A percentile compares a stretch with the other conserved stretches of the same genome.
phyloP scores from a whole-genome alignment of 2,888 invertebrate species.

The Apoderus coryli region DNA sequence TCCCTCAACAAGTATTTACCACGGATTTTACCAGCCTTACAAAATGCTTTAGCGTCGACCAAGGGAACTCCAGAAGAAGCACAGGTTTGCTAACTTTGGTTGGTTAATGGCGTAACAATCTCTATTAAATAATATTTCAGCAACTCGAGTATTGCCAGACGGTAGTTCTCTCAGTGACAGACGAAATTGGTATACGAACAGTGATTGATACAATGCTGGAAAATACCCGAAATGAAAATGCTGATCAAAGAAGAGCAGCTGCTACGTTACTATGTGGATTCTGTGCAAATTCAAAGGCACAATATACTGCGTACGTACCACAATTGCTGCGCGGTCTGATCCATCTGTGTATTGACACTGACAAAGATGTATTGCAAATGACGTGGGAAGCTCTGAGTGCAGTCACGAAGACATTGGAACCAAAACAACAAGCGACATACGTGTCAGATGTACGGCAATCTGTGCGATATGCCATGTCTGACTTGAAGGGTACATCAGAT shows the following conservation, averaged over 20 bases:
- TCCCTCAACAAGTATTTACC: slow-evolving; percentile 79
- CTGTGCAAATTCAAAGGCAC: slow-evolving; percentile 78
- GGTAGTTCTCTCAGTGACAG: slow-evolving; percentile 81
- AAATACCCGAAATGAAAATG: slow-evolving; percentile 49
- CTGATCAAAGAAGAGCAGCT: slow-evolving; percentile 61
- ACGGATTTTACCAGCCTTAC: slow-evolving; percentile 83
- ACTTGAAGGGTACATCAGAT: slow-evolving; percentile 55
- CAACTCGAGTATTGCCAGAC: slow-evolving; percentile 87
- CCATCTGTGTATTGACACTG: slow-evolving; percentile 66
- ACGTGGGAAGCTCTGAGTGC: slow-evolving; percentile 87
- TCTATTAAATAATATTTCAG: no score
- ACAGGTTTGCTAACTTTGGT: no score
- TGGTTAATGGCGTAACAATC: no score
- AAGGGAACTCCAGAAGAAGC: slow-evolving; percentile 37
- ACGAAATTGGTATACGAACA: slow-evolving; percentile 74
- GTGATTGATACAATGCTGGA: slow-evolving; percentile 78
- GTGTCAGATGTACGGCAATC: slow-evolving; percentile 86
- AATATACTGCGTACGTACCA: slow-evolving; percentile 76
- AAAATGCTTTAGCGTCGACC: slow-evolving; percentile 57
- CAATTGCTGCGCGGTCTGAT: slow-evolving; percentile 79
- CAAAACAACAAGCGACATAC: slow-evolving; percentile 70
- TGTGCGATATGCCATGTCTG: slow-evolving; percentile 77
- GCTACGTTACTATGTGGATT: slow-evolving; percentile 79
- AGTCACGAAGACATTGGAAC: slow-evolving; percentile 73
- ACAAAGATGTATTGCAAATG: slow-evolving; percentile 67